Base-by-base conservation (phyloP, 2,888 invertebrate genomes). In the Peribatodes rhomboidaria region DNA sequence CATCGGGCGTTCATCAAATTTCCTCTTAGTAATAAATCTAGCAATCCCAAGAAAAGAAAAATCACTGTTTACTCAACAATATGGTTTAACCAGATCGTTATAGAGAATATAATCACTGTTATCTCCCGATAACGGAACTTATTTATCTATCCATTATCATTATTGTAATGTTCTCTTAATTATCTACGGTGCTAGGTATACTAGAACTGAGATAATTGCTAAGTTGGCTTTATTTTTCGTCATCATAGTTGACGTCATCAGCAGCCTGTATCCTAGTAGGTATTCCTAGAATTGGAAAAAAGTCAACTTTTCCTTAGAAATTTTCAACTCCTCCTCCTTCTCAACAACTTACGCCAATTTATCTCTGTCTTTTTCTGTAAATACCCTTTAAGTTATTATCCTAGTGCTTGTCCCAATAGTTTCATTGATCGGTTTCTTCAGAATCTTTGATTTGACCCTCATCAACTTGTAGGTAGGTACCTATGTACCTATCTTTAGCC, bases 81-180 rank as follows among this genome's bases (percentile, higher is more conserved):
- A 16, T 13, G 31, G 33, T 49, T 49, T 33, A 31, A 27, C 18
- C 20, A 20, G 35, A 50, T 35, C 35, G 18, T 50, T 33, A 27
- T 50, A 18, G 7, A 31, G 31, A 31, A 14, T 31, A 31, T 31
- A 31, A 49, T 31, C 47, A 22, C 22, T 46, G 10, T 22, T 22
- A 46, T 46, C 44, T 27, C n/a, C 11, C 11, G 49, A 49, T 33
- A 18, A 37, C 52, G 37, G n/a, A 52, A 37, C 52, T 49, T 49
- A 31, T 49, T 33, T 49, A 11, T 7, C 49, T 49, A 11, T 11
- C 49, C 33, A 33, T 18, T 49, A 33, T 49, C 49, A 49, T 33
- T 33, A 33, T 49, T 33, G 31, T 14, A 49, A 33, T 47, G 13
- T 46, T 46, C 22, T 46, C 46, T 14, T 46, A 27, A 46, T 46